Conservation (phyloP, 2,797 vertebrate genomes). For the Iguana delicatissima region DNA sequence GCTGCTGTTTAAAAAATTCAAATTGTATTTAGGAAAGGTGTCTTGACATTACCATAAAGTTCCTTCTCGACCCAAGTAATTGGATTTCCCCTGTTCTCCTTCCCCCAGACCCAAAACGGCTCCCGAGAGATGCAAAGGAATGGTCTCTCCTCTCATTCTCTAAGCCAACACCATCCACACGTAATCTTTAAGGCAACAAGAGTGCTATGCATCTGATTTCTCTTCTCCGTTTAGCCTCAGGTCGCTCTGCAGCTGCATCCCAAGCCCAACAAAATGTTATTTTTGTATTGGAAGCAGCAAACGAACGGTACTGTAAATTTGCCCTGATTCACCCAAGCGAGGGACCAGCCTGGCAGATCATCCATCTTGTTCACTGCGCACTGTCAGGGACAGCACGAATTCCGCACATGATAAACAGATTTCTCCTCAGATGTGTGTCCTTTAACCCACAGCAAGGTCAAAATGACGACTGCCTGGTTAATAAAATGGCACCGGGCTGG, state of each 20-base stretch:
- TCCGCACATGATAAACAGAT: constrained; percentile 84
- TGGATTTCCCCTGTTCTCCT: constrained; percentile 37
- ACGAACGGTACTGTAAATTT: constrained; percentile 80
- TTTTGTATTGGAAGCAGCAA: constrained; percentile 76
- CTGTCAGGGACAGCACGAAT: constrained; percentile 83
- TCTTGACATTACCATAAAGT: constrained; percentile 21
- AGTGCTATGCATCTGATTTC: constrained; percentile 75
- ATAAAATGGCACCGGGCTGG: constrained; percentile 58
- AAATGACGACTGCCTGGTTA: constrained; percentile 75
- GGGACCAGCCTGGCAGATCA: constrained; percentile 82
- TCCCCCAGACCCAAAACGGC: background rate
- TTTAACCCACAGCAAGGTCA: constrained; percentile 87
- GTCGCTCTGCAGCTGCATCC: constrained; percentile 72
- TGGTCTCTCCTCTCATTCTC: background rate
- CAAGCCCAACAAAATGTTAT: constrained; percentile 77
- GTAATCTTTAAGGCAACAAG: constrained; percentile 70
- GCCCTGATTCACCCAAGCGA: constrained; percentile 83
- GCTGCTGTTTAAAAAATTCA: background rate
- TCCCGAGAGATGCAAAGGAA: constrained; percentile 61
- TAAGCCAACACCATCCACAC: constrained; percentile 45
- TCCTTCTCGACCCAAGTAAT: constrained; percentile 45
- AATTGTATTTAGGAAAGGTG: constrained; percentile 27
- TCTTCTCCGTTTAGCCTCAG: constrained; percentile 69
- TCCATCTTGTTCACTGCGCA: constrained; percentile 85
- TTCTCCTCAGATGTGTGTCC: constrained; percentile 82